phyloP scores from a whole-genome alignment of 1,140 invertebrate genomes.

The Heliconius himera region DNA sequence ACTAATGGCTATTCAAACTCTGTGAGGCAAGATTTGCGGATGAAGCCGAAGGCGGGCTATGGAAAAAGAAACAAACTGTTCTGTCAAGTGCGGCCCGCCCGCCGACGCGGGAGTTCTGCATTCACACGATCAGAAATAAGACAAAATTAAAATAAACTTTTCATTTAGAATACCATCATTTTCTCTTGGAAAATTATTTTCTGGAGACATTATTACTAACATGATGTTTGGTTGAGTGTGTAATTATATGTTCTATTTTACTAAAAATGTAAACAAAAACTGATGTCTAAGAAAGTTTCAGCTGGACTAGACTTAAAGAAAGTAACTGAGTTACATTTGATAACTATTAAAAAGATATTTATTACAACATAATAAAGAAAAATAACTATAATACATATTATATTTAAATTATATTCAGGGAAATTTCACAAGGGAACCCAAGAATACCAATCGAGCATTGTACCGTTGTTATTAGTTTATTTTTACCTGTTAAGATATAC shows the following conservation, averaged over 20 bases:
- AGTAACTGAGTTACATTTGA: not conserved
- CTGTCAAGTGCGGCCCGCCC: constrained; percentile 29
- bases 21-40: constrained; percentile 44
- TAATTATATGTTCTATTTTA: not conserved
- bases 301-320: not conserved
- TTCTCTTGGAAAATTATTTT: not conserved
- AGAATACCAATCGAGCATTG: constrained; percentile 18
- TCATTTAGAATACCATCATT: not conserved
- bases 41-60: constrained; percentile 43
- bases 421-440: constrained; percentile 16
- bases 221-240: constrained; percentile 1
- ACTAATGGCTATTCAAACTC: constrained; percentile 50
- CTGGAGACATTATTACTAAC: constrained; percentile 1
- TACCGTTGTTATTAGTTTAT: constrained; percentile 24
- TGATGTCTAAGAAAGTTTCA: not conserved
- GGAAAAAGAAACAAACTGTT: constrained; percentile 39
- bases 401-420: not conserved
- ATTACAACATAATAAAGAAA: too few species aligned
- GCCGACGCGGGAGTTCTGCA: constrained; percentile 25
- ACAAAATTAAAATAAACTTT: constrained; percentile 18
- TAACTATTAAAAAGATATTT: too few species aligned
- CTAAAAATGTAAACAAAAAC: not conserved
- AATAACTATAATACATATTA: too few species aligned
- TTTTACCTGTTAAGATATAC: constrained; percentile 21
- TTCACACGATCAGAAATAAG: constrained; percentile 16